Percentiles rank a stretch among this genome's conserved stretches.
phyloP scores from a whole-genome alignment of 2,797 vertebrate genomes.

The Phrynocephalus vlangalii region DNA sequence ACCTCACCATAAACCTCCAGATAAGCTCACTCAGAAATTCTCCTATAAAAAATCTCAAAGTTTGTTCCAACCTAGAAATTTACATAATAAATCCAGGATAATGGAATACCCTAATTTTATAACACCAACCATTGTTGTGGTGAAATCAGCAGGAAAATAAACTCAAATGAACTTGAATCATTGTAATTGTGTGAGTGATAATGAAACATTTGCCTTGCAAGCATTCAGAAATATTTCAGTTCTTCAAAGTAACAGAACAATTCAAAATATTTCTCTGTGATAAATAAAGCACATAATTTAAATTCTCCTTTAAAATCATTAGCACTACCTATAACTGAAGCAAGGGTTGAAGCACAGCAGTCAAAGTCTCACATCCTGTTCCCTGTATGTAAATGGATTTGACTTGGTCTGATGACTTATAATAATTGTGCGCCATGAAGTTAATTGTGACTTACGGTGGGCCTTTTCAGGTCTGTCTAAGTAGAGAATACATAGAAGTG shows the following conservation, averaged over 20 bases:
- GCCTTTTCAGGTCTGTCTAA: no score
- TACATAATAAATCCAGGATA: constrained; percentile 46
- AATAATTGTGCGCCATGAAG: no score
- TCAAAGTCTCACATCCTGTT: constrained; percentile 61
- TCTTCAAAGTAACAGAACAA: constrained; percentile 52
- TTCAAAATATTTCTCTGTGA: constrained; percentile 54
- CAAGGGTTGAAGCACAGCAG: constrained; percentile 55
- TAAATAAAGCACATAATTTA: constrained; percentile 51
- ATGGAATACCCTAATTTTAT: constrained; percentile 54
- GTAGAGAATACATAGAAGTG: no score
- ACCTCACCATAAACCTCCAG: neutral
- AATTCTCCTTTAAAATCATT: constrained; percentile 60
- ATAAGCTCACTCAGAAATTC: neutral
- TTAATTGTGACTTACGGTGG: no score
- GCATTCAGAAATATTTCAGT: constrained; percentile 44
- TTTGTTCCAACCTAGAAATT: constrained; percentile 29
- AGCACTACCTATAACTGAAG: constrained; percentile 58
- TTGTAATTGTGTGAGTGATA: constrained; percentile 60
- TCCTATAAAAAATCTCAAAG: constrained; percentile 10
- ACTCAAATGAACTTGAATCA: constrained; percentile 56
- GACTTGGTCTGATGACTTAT: constrained; percentile 58
- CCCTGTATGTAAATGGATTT: constrained; percentile 58
- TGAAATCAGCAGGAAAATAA: constrained; percentile 62
- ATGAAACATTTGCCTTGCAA: constrained; percentile 59
- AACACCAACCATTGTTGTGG: constrained; percentile 45